Conservation (phyloP, 2,113 vertebrate species). For the Alligator sinensis region DNA sequence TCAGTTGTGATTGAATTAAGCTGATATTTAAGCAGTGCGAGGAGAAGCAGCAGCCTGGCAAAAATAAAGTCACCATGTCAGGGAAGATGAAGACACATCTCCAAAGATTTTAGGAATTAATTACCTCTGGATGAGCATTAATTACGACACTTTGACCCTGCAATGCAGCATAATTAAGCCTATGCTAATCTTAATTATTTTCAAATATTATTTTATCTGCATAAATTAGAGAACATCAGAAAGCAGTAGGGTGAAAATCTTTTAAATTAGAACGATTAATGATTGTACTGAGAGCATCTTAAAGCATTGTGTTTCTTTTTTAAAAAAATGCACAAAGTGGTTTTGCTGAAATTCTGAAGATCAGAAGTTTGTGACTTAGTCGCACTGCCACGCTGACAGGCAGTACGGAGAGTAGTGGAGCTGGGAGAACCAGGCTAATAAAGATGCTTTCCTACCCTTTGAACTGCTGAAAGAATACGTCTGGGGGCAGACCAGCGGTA, state of each 20-base stretch:
- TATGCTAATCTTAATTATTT: constrained; percentile 65
- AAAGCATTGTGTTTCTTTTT: constrained; percentile 23
- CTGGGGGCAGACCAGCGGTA: neutral
- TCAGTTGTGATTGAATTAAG: fast-evolving
- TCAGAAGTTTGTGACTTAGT: constrained; percentile 56
- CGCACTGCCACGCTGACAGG: neutral
- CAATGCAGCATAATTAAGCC: constrained; percentile 37
- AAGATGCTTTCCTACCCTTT: constrained; percentile 12
- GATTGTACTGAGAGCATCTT: neutral
- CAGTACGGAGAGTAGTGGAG: neutral
- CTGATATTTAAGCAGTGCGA: neutral
- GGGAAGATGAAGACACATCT: neutral
- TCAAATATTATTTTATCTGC: constrained; percentile 38
- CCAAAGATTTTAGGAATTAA: constrained; percentile 53
- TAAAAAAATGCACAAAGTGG: neutral
- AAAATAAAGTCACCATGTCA: neutral
- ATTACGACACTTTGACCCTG: constrained; percentile 40
- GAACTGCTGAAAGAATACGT: neutral
- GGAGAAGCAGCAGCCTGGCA: neutral
- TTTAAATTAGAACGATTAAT: constrained; percentile 47
- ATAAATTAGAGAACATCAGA: constrained; percentile 50
- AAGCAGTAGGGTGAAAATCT: constrained; percentile 49
- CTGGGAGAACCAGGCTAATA: neutral
- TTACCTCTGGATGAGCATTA: constrained; percentile 48
- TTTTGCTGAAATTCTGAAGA: constrained; percentile 26